Evolutionary conservation across 2,888 invertebrate genomes (phyloP).

Genomic region (Tuberolachnus salignus): DNA sequence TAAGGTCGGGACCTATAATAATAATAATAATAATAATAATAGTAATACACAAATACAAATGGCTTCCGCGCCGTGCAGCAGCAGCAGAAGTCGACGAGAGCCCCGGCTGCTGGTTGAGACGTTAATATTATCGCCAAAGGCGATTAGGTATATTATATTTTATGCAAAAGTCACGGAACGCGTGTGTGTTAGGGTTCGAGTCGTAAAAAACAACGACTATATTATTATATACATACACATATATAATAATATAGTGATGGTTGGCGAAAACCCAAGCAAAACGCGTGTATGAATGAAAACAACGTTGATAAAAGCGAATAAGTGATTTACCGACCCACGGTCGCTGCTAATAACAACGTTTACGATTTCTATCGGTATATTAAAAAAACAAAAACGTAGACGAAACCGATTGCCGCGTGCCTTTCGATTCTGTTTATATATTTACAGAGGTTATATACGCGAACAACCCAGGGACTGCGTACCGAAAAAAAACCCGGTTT

Average conservation of each 20-base stretch:
- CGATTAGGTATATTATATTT: background rate
- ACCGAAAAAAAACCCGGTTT: too few relatives aligned
- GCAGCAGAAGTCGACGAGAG: background rate
- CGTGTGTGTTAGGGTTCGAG: background rate
- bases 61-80: background rate
- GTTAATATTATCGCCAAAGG: constrained; percentile 12
- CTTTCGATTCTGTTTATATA: too few relatives aligned
- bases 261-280: constrained; percentile 50
- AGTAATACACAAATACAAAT: constrained; percentile 16
- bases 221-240: too few relatives aligned
- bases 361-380: too few relatives aligned
- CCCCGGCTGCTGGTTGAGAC: background rate
- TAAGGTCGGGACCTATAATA: background rate
- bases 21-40: too few relatives aligned
- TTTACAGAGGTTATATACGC: too few relatives aligned
- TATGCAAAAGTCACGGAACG: constrained; percentile 22
- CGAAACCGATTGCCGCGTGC: too few relatives aligned
- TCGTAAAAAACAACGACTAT: constrained; percentile 42
- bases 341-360: too few relatives aligned
- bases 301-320: constrained; percentile 28
- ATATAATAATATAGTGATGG: background rate
- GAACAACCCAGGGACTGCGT: too few relatives aligned
- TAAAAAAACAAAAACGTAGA: too few relatives aligned
- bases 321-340: too few relatives aligned
- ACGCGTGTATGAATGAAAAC: constrained; percentile 15